Evolutionary conservation across 92 coral and sea anemone species (phyloP), one percentile per base, ranked within the genome.

Genomic region (Phenganax marumi): DNA sequence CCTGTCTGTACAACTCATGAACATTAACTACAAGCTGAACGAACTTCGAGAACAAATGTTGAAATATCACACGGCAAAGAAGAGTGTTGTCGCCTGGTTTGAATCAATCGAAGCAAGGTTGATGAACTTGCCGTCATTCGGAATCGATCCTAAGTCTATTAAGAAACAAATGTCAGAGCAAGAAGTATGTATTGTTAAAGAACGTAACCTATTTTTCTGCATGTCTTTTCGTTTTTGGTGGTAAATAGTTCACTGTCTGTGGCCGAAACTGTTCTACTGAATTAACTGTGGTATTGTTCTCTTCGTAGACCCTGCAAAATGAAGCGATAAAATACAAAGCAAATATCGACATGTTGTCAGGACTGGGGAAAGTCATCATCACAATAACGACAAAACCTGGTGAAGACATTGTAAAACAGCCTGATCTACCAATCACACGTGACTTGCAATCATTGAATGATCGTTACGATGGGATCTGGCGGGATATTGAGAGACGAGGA

Each of bases 281-380:
- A 52, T n/a, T 55, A 57, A 49, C 6, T 46, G 24, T 9, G 21
- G 0, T 50, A 49, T 46, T 48, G 13, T 54, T 3, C 17, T 83
- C 69, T 61, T 48, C 80, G 39, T 54, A 95, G 98, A 64, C 84
- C 1, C 80, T 95, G 13, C 97, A 92, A 86, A 93, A 88, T 62
- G 98, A 95, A 66, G 98, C 98, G 19, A 97, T 95, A 55, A 89
- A 95, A 69, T 91, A 95, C 92, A 95, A 95, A 85, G 98, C 98
- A 21, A 97, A 91, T 49, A 87, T 95, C 60, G 98, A 95, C 88
- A 92, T 95, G 56, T 65, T 95, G 62, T 84, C 90, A 46, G 98
- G 98, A 47, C 90, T 95, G 9, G 97, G 98, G 12, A 95, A 95
- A 57, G 97, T 95, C 26, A 95, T 95, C 61, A 88, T 95, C 85